Conservation (phyloP, 2,888 invertebrate genomes). For the Agrotis clavis region DNA sequence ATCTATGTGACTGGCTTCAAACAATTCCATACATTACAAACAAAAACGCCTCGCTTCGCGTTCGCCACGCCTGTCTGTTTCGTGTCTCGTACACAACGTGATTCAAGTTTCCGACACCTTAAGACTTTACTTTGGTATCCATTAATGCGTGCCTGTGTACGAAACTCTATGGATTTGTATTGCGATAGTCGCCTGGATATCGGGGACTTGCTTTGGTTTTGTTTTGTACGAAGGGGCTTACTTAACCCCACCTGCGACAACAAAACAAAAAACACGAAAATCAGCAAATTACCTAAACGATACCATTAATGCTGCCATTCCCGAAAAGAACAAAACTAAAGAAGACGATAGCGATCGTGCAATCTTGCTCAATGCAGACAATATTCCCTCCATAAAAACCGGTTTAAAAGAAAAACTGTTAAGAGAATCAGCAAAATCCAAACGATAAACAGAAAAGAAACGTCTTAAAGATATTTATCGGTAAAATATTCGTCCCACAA, state of each 20-base stretch:
- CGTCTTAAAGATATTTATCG: slow-evolving; percentile 87
- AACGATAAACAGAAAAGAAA: slow-evolving; percentile 87
- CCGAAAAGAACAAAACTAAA: slow-evolving; percentile 48
- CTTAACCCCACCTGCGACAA: background rate
- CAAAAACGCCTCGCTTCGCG: no score
- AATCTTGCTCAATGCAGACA: slow-evolving; percentile 65
- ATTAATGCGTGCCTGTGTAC: no score
- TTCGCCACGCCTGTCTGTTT: no score
- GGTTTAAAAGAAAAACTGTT: slow-evolving; percentile 85
- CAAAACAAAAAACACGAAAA: slow-evolving; percentile 37
- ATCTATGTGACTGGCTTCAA: no score
- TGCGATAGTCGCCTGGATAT: no score
- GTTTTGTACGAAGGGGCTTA: background rate
- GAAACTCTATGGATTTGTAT: no score
- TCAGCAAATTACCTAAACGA: slow-evolving; percentile 60
- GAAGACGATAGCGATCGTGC: slow-evolving; percentile 37
- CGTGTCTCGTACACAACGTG: no score
- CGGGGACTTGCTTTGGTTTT: no score
- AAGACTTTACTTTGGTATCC: no score
- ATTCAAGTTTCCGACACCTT: no score
- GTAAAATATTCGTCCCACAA: slow-evolving; percentile 84
- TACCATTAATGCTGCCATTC: slow-evolving; percentile 54
- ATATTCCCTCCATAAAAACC: slow-evolving; percentile 73
- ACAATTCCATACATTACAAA: no score
- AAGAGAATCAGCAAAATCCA: slow-evolving; percentile 87